Conservation (phyloP, 1,140 invertebrate species). For the Araneus ventricosus region DNA sequence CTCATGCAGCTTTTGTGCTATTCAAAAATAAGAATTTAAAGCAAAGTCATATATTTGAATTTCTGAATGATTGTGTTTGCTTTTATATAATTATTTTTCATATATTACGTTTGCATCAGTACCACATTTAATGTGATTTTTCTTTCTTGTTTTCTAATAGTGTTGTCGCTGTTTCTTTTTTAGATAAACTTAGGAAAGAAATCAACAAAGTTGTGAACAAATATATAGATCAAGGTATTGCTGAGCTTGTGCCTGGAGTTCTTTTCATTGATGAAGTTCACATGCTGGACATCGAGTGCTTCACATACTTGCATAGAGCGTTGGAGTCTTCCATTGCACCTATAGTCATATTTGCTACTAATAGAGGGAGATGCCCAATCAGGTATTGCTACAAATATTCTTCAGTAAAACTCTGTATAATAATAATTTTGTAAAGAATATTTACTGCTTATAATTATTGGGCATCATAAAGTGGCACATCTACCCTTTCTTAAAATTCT, state of each 20-base stretch:
- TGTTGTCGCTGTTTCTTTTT: constrained; percentile 77
- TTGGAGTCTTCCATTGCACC: constrained; percentile 98
- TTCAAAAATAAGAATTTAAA: too few species aligned
- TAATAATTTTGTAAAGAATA: too few species aligned
- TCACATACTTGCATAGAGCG: constrained; percentile 98
- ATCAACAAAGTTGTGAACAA: constrained; percentile 99
- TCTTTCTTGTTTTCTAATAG: too few species aligned
- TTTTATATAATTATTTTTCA: too few species aligned
- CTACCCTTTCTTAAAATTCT: too few species aligned
- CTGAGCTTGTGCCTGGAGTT: constrained; percentile 98
- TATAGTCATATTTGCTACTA: constrained; percentile 99
- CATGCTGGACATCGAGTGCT: constrained; percentile 99
- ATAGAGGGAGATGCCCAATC: constrained; percentile 95
- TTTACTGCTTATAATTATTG: too few species aligned
- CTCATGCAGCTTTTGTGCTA: too few species aligned
- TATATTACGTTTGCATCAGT: too few species aligned
- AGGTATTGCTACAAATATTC: constrained; percentile 82
- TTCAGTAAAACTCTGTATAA: neutral
- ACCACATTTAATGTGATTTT: too few species aligned
- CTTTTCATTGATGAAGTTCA: constrained; percentile 99
- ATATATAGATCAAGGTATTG: constrained; percentile 99
- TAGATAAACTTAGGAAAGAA: constrained; percentile 97
- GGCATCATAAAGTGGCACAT: too few species aligned
- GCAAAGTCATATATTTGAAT: too few species aligned
- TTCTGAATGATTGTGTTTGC: too few species aligned